Percentiles rank a stretch among this genome's conserved stretches.
Conservation (phyloP, 2,113 vertebrate genomes). For the Alexandromys fortis region DNA sequence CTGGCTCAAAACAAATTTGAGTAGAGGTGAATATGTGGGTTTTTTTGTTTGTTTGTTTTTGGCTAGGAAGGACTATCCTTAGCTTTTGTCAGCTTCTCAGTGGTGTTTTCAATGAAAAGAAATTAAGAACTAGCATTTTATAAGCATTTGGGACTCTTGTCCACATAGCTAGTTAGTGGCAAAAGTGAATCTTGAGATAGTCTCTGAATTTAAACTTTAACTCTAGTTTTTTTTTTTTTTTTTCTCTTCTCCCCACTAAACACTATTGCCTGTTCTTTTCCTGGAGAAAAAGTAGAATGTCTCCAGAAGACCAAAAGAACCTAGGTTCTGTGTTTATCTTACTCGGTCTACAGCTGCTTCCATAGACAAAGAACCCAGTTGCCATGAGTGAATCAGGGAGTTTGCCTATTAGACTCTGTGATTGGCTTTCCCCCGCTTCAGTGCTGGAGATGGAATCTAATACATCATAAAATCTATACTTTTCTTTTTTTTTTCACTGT, state of each 20-base stretch:
- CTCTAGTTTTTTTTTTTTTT: constrained; percentile 4
- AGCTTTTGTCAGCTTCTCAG: constrained; percentile 53
- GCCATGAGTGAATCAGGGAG: background rate
- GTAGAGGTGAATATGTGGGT: background rate
- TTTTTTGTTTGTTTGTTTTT: background rate
- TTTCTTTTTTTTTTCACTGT: background rate
- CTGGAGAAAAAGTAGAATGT: constrained; percentile 46
- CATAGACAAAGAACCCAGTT: background rate
- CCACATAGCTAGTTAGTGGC: background rate
- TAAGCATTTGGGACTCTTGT: background rate
- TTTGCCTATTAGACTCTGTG: background rate
- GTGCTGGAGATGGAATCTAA: background rate
- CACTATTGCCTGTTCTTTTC: constrained; percentile 1
- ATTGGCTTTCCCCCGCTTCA: background rate
- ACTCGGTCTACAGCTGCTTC: constrained; percentile 19
- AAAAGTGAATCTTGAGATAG: constrained; percentile 41
- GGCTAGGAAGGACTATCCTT: background rate
- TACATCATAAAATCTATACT: background rate
- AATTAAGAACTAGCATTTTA: constrained; percentile 23
- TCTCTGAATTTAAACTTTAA: constrained; percentile 29
- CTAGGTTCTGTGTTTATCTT: constrained; percentile 41
- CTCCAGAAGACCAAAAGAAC: background rate
- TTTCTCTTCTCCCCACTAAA: background rate
- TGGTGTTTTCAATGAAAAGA: background rate
- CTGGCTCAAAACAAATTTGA: constrained; percentile 25